Base-by-base conservation (phyloP, 2,888 invertebrate species). In the Copidosoma aretas region DNA sequence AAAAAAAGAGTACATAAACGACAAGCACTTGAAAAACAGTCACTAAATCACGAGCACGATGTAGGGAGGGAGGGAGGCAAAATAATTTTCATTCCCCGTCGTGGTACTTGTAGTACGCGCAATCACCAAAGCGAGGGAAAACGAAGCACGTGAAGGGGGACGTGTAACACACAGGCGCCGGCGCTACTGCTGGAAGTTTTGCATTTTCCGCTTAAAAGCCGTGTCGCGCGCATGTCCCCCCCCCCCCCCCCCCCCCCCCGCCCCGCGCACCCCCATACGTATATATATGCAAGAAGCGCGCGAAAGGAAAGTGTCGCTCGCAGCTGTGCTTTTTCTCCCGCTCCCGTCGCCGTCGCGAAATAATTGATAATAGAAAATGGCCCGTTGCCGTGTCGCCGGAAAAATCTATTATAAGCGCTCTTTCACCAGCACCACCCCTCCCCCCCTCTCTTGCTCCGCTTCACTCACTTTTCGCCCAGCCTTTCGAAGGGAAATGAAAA, bases 111-210 rank as follows among this genome's bases (percentile, higher is more conserved):
- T n/a, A n/a, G n/a, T n/a, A n/a, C n/a, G n/a, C n/a, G 43, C 43
- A 46, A 46, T 15, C 43, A 46, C 43, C 43, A 46, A 12, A 8
- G 43, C 43, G 43, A 46, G 32, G 43, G 43, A 15, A 46, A 46
- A 46, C 3, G 12, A 46, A 17, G 17, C 15, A 8, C 43, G 43
- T 8, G 43, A 46, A 17, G 43, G 12, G 43, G 43, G 43, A n/a
- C 3, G 43, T 46, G 43, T 8, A 32, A 32, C 32, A 32, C 32
- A 32, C 4, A 32, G 32, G 32, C 32, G 52, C 5, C n/a, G 52
- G 10, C 52, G 52, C n/a, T 49, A 52, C n/a, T 52, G 52, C 52
- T 52, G 12, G 22, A 46, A 46, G 43, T 46, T 46, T 46, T 54
- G 25, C 54, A 25, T 54, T n/a, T 24, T 54, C 24, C 14, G 15